Base-by-base conservation (phyloP, 1,140 invertebrate species). In the Lordiphosa collinella region DNA sequence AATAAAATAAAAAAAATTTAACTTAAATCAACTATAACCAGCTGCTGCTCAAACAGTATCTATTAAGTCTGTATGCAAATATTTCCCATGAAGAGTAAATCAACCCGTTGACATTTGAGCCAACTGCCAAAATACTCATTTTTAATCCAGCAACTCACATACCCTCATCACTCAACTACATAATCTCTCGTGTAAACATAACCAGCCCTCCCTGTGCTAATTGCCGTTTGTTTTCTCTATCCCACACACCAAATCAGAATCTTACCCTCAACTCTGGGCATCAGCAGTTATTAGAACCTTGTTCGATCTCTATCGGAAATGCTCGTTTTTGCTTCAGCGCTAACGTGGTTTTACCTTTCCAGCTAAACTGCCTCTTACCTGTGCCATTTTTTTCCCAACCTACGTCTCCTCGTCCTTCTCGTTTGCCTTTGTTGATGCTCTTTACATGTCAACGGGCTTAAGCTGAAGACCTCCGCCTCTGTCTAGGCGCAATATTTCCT, bases 401-500 rank as follows among this genome's bases (percentile, higher is more conserved):
- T 25, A 9, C 29, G 18, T 14, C 40, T 43, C 31, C 25, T 5
- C 5, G 1, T 11, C 7, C 16, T 29, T 22, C 47, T 47, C 40
- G 61, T 68, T 52, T 46, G 32, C 54, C 66, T 84, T 82, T 80
- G 76, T 82, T 69, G 71, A 47, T 70, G 61, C 75, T 74, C 66
- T 76, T 80, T 80, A 79, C 70, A 61, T 80, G 75, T 79, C 75
- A 74, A 56, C 75, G 54, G 56, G 54, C 79, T 55, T 82, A 82
- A 71, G 76, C 57, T 60, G 61, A 37, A 44, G 41, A 44, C 41
- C 41, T 44, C 54, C 62, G 62, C 62, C 66, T 65, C 47, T 64
- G 66, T 56, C 53, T 47, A 47, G 44, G 43, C 46, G 13, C 40
- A 12, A 47, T 37, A 18, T 48, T 54, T 52, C 36, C 75, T 61